Conservation (phyloP, 1,140 invertebrate genomes). For the Halyomorpha halys region DNA sequence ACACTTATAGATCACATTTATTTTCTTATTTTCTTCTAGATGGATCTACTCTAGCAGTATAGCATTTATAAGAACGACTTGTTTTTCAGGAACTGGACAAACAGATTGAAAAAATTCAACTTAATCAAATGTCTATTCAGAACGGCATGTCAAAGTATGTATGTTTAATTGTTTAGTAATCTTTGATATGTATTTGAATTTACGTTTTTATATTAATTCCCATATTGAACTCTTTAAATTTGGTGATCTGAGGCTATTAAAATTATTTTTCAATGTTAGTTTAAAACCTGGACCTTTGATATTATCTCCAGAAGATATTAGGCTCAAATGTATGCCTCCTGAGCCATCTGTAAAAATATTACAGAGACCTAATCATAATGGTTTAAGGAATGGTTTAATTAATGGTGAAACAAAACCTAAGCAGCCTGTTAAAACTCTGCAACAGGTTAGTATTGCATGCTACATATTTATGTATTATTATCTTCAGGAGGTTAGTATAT, state of each 20-base stretch:
- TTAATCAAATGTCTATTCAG: slow-evolving; percentile 26
- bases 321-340: slow-evolving; percentile 35
- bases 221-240: too few species aligned
- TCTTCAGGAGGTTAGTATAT: too few species aligned
- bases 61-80: slow-evolving; percentile 8
- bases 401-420: slow-evolving; percentile 54
- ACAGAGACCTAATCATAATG: slow-evolving; percentile 51
- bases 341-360: slow-evolving; percentile 73
- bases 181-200: too few species aligned
- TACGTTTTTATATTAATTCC: too few species aligned
- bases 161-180: slow-evolving; percentile 3
- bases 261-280: slow-evolving; percentile 37
- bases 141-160: slow-evolving; percentile 33
- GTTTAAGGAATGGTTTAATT: slow-evolving; percentile 36
- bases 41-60: slow-evolving; percentile 1
- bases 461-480: too few species aligned
- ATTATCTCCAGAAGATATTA: slow-evolving; percentile 36
- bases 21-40: neutral
- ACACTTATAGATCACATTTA: neutral
- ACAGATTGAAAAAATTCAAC: slow-evolving; percentile 22
- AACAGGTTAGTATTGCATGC: slow-evolving; percentile 43
- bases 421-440: slow-evolving; percentile 70
- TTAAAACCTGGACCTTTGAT: slow-evolving; percentile 42
- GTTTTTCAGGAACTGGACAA: slow-evolving; percentile 21
- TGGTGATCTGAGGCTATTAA: too few species aligned